Conservation (phyloP, 2,888 invertebrate genomes). For the Cataglyphis livida region DNA sequence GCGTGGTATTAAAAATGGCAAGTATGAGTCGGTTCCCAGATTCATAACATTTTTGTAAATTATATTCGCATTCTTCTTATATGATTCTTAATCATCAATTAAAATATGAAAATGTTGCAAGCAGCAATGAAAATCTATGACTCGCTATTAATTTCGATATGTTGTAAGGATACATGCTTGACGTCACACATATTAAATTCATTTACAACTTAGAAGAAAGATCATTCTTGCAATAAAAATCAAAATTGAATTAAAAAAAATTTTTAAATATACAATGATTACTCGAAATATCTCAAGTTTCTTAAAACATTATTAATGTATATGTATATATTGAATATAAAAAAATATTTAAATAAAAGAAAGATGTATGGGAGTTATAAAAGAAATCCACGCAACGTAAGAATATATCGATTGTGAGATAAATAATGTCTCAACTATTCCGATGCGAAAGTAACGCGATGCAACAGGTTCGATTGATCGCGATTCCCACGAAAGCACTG, state of each 20-base stretch:
- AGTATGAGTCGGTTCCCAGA: not conserved
- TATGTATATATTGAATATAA: not conserved
- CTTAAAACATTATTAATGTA: not conserved
- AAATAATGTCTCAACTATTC: not conserved
- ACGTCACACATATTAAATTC: slow-evolving; percentile 10
- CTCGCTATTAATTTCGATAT: slow-evolving; percentile 26
- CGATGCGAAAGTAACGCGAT: slow-evolving; percentile 17
- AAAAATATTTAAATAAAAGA: not conserved
- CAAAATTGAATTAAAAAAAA: not conserved
- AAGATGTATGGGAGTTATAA: not conserved
- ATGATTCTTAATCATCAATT: not conserved
- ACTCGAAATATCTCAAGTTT: not conserved
- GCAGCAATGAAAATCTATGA: not conserved
- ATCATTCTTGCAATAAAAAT: not conserved
- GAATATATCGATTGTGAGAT: not conserved
- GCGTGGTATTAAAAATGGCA: not conserved
- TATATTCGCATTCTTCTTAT: not conserved
- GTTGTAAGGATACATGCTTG: slow-evolving; percentile 23
- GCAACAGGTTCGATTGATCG: slow-evolving; percentile 52
- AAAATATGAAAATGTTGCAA: not conserved
- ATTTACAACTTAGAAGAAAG: not conserved
- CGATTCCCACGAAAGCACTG: slow-evolving; percentile 35
- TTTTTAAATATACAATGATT: too few relatives aligned
- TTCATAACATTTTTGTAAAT: not conserved
- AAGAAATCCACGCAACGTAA: too few relatives aligned